Base-by-base conservation (phyloP, 2,797 vertebrate genomes). In the Cirrhinus mrigala region DNA sequence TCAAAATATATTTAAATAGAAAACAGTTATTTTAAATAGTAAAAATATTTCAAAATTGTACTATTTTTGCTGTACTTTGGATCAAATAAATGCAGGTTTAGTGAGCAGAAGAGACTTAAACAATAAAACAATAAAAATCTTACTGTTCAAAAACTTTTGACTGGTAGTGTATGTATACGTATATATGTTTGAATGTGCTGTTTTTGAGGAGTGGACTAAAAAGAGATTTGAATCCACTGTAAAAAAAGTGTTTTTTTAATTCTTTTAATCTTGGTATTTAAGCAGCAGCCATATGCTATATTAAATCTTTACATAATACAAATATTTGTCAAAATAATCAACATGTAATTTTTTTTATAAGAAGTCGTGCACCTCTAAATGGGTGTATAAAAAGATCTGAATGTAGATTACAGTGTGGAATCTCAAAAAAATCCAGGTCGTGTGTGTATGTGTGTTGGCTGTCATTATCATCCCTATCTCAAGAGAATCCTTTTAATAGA, bases 401-500 rank as follows among this genome's bases (percentile, higher is more conserved):
- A 66, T 50, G 62, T 71, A 33, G 29, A 56, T 62, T 85, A 79
- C 69, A 82, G 81, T 75, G 71, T 79, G n/a, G 81, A 81, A 64
- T 60, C 52, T 81, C 1, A 50, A 44, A 37, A 46, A 85, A 85
- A 85, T 83, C 62, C 50, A 85, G 87, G 87, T 83, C 74, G 2
- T 69, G 73, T 33, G 58, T 85, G 78, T 73, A 58, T 80, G 44
- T 71, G 27, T 60, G 69, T 79, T 73, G 27, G 66, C 50, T 73
- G 54, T 85, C 83, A 79, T 85, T 85, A 79, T 85, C 56, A 62
- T 85, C 44, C 52, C 78, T 11, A 50, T 86, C 85, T 85, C 85
- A 68, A 44, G 40, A 80, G 89, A 71, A 73, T 80, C 3, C 46
- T 81, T 87, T 88, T 89, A 89, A 87, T 88, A 87, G 86, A 83